Percentiles rank a stretch among this genome's conserved stretches.
These are phyloP conservation scores for Cyprinella venusta DNA, from an alignment of 2,797 vertebrate species.

Conservation along the genomic window DNA sequence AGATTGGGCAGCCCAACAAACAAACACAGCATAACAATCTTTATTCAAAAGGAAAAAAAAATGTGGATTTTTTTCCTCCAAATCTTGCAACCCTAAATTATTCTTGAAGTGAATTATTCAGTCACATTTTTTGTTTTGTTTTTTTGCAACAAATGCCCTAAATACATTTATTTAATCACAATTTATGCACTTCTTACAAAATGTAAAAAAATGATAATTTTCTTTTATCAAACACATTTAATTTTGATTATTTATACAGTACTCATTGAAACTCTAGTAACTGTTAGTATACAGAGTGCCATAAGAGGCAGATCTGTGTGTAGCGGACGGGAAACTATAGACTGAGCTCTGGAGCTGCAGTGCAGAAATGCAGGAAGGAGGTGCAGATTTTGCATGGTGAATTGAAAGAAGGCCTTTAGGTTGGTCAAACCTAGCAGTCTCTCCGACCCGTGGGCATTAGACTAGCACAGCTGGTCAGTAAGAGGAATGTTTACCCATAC, in stretches of 20 bases:
- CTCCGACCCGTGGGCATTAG: neutral
- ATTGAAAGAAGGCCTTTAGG: conserved; percentile 7
- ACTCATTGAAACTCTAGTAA: neutral
- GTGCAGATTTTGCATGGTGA: conserved; percentile 32
- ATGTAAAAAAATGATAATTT: neutral
- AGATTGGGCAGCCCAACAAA: neutral
- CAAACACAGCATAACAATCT: neutral
- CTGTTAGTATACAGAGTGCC: neutral
- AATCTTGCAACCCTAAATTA: neutral
- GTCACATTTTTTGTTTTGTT: neutral
- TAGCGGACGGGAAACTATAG: neutral
- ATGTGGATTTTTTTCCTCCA: too few species aligned
- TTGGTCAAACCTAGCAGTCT: neutral
- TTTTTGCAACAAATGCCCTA: neutral
- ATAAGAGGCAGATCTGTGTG: neutral
- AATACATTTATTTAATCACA: neutral
- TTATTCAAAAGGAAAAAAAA: neutral
- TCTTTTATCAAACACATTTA: neutral
- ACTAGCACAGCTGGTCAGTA: conserved; percentile 47
- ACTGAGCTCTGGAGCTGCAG: neutral
- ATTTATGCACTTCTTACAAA: neutral
- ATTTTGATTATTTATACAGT: neutral
- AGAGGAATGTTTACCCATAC: conserved; percentile 53
- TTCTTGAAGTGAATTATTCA: neutral
- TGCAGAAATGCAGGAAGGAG: neutral